Base-by-base conservation (phyloP, 1,140 invertebrate genomes). In the Armadillidium nasatum region DNA sequence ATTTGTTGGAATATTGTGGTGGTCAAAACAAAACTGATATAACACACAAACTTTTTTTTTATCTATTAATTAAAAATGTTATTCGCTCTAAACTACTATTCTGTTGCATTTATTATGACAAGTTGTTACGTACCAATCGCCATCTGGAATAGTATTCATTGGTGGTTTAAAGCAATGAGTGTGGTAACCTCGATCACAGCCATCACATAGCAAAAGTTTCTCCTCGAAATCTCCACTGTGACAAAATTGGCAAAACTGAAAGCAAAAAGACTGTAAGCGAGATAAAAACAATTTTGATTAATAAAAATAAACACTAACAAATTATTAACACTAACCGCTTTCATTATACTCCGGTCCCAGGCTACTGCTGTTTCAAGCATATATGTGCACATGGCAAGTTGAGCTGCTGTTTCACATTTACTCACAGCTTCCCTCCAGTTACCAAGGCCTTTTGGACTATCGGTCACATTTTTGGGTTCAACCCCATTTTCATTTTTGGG, bases 281-380 rank as follows among this genome's bases (percentile, higher is more conserved):
- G 60, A 70, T 60, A 60, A 46, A 72, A 15, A 76, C 68, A 78
- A 79, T 66, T 67, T 68, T 10, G 45, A 75, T 67, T 44, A 79
- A 75, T 81, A n/a, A 76, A 73, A 74, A 4, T n/a, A 7, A 23
- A 74, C 10, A 21, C 0, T 19, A 73, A 21, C 10, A 71, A 33
- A 11, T 15, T 21, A 74, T 11, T 19, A 33, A 45, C 43, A 85
- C 93, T 90, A 89, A 96, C 94, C 87, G 95, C 95, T 90, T 97
- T 97, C 96, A 98, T 98, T 83, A 97, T 96, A 86, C 94, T 96
- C 86, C 97, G 98, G 86, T 98, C 96, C 96, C 96, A 98, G 33
- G 95, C 94, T 82, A 98, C 94, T 82, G 91, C 94, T 21, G 91
- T 91, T 83, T 97, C 95, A 33, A 98, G 88, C 80, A 94, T 92